Evolutionary conservation across 2,113 vertebrate species (phyloP), one percentile per base, ranked within the genome.

Genomic region (Agelaius tricolor): DNA sequence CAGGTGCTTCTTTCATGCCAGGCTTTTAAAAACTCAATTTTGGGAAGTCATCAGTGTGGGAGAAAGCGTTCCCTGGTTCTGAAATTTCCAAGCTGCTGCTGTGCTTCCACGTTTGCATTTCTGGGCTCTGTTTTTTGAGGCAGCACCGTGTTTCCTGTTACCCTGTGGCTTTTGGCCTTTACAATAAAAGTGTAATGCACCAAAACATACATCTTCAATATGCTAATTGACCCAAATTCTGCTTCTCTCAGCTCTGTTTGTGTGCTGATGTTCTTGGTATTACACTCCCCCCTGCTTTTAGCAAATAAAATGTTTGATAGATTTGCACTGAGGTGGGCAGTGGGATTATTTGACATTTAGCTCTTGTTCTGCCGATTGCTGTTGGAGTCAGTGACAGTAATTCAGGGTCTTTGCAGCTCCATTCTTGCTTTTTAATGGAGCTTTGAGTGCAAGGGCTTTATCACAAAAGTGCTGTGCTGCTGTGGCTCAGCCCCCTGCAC

Each of bases 351-450:
- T 87, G 77, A 33, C 31, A 28, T 88, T 88, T 61, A 91, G 51
- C 92, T 95, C 33, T 3, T 66, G 76, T 49, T 55, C 33, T 89
- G 58, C 87, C 0, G 0, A 4, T 93, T 92, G 77, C 90, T 95
- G 71, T 52, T 96, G 33, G 76, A 87, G 76, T 65, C 85, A 74
- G 13, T 67, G 93, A 57, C 77, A 71, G 55, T 24, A 84, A 80
- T 66, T 91, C 84, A 89, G 87, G 87, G 30, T 47, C 87, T 85
- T 51, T 84, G 74, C 90, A 67, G 84, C 91, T 66, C 91, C 92
- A 58, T 75, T 76, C 84, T 89, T 77, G 87, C 30, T 81, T 92
- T 96, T 72, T 95, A 96, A 93, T 93, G 94, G 93, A 90, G 76
- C 92, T 97, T 69, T 94, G 95, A 66, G 84, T 94, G 90, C 95